Conservation (phyloP, 2,888 invertebrate species). For the Melinaea marsaeus region DNA sequence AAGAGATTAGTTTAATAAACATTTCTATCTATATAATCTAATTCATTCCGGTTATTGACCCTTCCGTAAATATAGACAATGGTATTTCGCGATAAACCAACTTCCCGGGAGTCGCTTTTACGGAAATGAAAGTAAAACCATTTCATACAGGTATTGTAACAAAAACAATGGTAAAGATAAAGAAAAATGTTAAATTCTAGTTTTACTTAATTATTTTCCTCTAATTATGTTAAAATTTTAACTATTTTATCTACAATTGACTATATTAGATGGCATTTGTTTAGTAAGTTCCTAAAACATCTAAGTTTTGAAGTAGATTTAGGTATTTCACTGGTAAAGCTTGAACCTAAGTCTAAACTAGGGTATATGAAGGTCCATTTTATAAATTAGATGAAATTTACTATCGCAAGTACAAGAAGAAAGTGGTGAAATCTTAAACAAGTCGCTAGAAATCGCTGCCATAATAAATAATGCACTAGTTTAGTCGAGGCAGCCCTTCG, state of each 20-base stretch:
- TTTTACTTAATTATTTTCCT: neutral
- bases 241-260: neutral
- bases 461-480: slow-evolving; percentile 76
- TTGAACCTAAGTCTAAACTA: neutral
- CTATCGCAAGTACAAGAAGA: slow-evolving; percentile 60
- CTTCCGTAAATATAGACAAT: slow-evolving; percentile 57
- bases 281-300: too few species aligned
- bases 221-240: neutral
- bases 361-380: slow-evolving; percentile 8
- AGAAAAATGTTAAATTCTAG: slow-evolving; percentile 6
- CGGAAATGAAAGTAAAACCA: slow-evolving; percentile 71
- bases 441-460: slow-evolving; percentile 67
- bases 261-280: too few species aligned
- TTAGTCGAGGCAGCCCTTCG: slow-evolving; percentile 63
- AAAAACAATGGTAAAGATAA: slow-evolving; percentile 19
- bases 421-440: slow-evolving; percentile 73
- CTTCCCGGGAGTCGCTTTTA: slow-evolving; percentile 46
- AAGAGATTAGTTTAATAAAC: neutral
- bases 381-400: slow-evolving; percentile 27
- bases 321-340: too few species aligned
- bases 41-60: slow-evolving; percentile 36
- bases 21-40: slow-evolving; percentile 14
- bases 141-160: slow-evolving; percentile 29
- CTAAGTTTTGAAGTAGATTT: too few species aligned
- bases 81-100: slow-evolving; percentile 54